phyloP scores from a whole-genome alignment of 2,888 invertebrate species.

The Deilephila porcellus region DNA sequence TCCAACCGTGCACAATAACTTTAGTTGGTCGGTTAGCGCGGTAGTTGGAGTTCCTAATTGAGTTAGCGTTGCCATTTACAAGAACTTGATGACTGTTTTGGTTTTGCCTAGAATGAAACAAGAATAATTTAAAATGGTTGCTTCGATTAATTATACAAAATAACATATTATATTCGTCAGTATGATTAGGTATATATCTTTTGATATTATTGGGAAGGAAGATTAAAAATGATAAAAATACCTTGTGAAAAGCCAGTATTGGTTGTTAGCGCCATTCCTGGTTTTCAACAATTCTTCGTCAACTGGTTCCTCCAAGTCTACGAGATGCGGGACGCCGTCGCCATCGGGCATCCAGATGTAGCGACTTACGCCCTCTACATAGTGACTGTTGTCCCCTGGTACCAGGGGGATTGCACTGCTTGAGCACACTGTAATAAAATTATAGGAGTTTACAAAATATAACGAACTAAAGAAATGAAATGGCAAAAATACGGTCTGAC shows the following conservation, averaged over 20 bases:
- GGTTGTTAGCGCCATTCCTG: conserved; percentile 53
- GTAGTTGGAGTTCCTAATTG: conserved; percentile 55
- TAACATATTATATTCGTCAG: too few relatives aligned
- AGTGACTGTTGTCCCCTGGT: conserved; percentile 55
- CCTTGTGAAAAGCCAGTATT: conserved; percentile 57
- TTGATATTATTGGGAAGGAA: not conserved
- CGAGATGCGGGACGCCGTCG: conserved; percentile 49
- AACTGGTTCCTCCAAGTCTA: conserved; percentile 53
- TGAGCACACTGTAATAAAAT: conserved; percentile 28
- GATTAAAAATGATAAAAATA: conserved; percentile 23
- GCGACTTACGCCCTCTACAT: conserved; percentile 56
- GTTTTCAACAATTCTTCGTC: conserved; percentile 36
- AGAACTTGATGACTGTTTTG: conserved; percentile 50
- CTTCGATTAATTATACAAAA: too few relatives aligned
- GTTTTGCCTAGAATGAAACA: conserved; percentile 41
- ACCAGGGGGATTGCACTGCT: conserved; percentile 28
- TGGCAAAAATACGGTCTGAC: too few relatives aligned
- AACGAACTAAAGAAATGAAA: too few relatives aligned
- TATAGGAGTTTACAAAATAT: conserved; percentile 42
- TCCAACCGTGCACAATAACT: conserved; percentile 62
- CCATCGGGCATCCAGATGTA: conserved; percentile 64
- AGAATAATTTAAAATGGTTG: too few relatives aligned
- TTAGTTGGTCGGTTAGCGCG: conserved; percentile 47
- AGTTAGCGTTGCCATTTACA: conserved; percentile 47
- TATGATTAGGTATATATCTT: too few relatives aligned